phyloP scores from a whole-genome alignment of 2,113 vertebrate genomes.

The Pseudorasbora parva region DNA sequence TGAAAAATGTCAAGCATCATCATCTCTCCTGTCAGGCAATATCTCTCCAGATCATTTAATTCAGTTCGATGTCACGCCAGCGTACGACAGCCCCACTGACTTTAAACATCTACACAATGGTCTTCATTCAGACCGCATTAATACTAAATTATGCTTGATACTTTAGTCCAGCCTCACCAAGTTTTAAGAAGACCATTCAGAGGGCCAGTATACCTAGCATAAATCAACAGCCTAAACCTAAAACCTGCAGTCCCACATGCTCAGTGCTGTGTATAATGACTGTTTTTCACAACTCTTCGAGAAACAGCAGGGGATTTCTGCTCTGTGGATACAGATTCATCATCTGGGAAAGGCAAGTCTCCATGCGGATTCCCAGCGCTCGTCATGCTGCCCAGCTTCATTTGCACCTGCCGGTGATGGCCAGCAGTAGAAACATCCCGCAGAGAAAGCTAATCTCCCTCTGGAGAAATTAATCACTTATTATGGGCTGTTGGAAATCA shows the following conservation, averaged over 20 bases:
- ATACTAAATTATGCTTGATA: conserved; percentile 49
- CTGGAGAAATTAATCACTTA: conserved; percentile 39
- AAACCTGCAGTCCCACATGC: background rate
- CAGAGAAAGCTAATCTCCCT: conserved; percentile 20
- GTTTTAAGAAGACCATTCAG: background rate
- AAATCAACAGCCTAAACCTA: background rate
- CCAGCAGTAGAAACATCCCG: background rate
- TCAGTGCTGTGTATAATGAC: background rate
- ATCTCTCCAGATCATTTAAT: background rate
- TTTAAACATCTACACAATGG: conserved; percentile 8
- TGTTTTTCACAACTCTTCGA: conserved; percentile 16
- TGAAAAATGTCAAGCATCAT: background rate
- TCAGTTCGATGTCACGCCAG: conserved; percentile 36
- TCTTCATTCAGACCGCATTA: conserved; percentile 21
- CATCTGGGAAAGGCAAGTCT: conserved; percentile 35
- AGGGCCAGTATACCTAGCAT: background rate
- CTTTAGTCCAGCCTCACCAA: conserved; percentile 30
- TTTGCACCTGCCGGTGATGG: conserved; percentile 44
- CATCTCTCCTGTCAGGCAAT: background rate
- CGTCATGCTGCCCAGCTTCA: conserved; percentile 17
- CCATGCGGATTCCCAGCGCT: background rate
- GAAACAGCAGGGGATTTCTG: background rate
- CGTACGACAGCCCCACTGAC: conserved; percentile 5
- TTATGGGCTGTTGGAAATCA: conserved; percentile 33
- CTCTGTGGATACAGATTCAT: conserved; percentile 29